These are phyloP conservation scores for Lypha dubia DNA, from an alignment of 2,888 invertebrate genomes.

Conservation along the genomic window DNA sequence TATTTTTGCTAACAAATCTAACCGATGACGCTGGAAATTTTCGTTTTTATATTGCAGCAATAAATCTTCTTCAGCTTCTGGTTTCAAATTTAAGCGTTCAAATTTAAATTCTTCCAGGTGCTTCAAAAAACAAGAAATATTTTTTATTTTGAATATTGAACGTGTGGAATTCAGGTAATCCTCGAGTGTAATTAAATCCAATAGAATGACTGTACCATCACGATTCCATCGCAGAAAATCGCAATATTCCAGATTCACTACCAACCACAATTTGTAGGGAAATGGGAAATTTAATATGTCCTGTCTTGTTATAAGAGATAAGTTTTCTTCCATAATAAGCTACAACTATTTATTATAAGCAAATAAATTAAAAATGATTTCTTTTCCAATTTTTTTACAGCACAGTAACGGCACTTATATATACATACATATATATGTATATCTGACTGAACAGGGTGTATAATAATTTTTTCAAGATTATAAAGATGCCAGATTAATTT, in stretches of 20 bases:
- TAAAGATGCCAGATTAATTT: constrained; percentile 4
- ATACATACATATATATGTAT: too few relatives aligned
- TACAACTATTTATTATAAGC: background rate
- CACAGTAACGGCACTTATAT: constrained; percentile 44
- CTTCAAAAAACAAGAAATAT: constrained; percentile 74
- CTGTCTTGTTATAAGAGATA: constrained; percentile 70
- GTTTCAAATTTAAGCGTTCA: constrained; percentile 71
- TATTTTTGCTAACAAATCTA: constrained; percentile 75
- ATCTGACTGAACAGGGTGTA: constrained; percentile 1
- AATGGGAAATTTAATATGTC: constrained; percentile 76
- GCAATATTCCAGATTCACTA: constrained; percentile 74
- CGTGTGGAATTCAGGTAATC: constrained; percentile 74
- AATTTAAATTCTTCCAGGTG: constrained; percentile 74
- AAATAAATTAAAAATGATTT: background rate
- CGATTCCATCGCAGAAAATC: constrained; percentile 76
- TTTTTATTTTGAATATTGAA: constrained; percentile 76
- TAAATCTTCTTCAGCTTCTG: constrained; percentile 74
- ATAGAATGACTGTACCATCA: constrained; percentile 75
- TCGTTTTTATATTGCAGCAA: constrained; percentile 75
- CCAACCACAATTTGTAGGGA: constrained; percentile 76
- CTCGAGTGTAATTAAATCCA: constrained; percentile 74
- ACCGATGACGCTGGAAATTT: constrained; percentile 75
- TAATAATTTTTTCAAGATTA: background rate
- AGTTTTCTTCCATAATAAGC: constrained; percentile 34
- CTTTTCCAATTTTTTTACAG: constrained; percentile 19